Conservation (phyloP, 2,113 vertebrate genomes). For the Astur gentilis region DNA sequence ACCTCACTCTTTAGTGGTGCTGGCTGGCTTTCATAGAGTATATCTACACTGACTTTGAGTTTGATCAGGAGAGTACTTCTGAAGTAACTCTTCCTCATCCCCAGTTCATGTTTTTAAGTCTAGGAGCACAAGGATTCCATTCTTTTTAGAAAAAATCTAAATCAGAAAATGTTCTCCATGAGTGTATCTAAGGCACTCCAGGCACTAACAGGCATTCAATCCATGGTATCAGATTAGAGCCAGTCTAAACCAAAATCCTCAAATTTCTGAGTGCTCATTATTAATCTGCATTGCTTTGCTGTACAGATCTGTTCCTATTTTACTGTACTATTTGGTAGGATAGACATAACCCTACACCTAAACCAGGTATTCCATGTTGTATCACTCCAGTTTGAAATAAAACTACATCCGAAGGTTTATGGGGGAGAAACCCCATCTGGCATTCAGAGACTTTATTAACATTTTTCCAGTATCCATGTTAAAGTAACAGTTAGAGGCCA, state of each 20-base stretch:
- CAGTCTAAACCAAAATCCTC: background rate
- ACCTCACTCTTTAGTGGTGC: background rate
- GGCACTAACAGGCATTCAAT: background rate
- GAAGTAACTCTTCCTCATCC: background rate
- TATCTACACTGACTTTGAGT: background rate
- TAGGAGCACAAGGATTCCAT: background rate
- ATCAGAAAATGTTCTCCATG: background rate
- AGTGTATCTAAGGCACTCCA: background rate
- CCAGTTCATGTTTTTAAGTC: background rate
- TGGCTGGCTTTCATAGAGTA: background rate
- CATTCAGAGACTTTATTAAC: background rate
- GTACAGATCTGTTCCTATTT: background rate
- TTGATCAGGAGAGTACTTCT: background rate
- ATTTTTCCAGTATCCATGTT: background rate
- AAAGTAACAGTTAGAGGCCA: background rate
- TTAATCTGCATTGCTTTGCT: background rate
- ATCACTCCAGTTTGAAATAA: background rate
- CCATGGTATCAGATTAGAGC: background rate
- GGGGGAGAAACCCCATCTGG: background rate
- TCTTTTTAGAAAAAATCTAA: background rate
- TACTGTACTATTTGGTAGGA: too few relatives aligned
- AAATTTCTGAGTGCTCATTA: background rate
- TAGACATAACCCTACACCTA: background rate
- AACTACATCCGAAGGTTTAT: accelerated
- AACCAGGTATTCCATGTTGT: background rate